Percentiles rank a stretch among this genome's conserved stretches.
phyloP scores from a whole-genome alignment of 2,797 vertebrate species.

The Coilia nasus region DNA sequence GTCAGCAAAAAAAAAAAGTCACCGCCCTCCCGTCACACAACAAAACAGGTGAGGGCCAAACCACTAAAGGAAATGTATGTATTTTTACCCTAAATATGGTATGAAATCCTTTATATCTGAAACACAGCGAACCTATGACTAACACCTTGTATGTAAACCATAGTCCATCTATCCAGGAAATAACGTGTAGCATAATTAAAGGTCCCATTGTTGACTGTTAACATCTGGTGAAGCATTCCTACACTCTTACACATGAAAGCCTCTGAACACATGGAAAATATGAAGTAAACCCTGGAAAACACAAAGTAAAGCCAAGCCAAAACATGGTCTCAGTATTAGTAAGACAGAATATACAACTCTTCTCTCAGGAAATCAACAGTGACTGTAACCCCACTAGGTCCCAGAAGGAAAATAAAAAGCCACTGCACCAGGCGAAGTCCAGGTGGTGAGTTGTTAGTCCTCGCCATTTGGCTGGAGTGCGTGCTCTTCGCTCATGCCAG shows the following conservation, averaged over 20 bases:
- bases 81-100: neutral
- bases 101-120: neutral
- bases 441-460: conserved; percentile 52
- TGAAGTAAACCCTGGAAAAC: neutral
- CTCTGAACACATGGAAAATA: neutral
- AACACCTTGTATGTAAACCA: neutral
- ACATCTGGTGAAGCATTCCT: neutral
- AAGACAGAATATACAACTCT: neutral
- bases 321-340: neutral
- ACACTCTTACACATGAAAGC: neutral
- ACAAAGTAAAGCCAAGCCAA: neutral
- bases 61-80: neutral
- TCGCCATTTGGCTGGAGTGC: conserved; percentile 56
- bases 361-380: neutral
- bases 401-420: neutral
- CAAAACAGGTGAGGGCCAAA: conserved; percentile 37
- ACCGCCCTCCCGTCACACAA: conserved; percentile 30
- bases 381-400: neutral
- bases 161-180: neutral
- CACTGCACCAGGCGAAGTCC: conserved; percentile 59
- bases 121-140: neutral
- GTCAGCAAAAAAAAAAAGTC: conserved; percentile 66
- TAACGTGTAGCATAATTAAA: neutral
- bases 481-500: conserved; percentile 39
- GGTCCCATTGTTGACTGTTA: neutral